Base-by-base conservation (phyloP, 2,797 vertebrate genomes). In the Hemibagrus guttatus region DNA sequence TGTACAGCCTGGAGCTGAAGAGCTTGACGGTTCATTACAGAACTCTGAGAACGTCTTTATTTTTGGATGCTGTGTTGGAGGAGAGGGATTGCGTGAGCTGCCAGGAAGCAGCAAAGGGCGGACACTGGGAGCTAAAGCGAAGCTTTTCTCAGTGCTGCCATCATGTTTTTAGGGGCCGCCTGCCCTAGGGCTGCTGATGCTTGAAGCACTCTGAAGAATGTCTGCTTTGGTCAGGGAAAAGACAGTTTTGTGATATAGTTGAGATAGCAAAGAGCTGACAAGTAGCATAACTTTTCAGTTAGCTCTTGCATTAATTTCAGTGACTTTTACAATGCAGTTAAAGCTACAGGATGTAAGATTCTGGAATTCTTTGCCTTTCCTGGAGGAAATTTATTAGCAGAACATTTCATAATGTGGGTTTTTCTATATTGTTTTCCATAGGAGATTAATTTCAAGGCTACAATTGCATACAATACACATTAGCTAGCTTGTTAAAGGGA, bases 11-110 rank as follows among this genome's bases (percentile, higher is more conserved):
- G 85, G 82, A 91, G 90, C 90, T 88, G 90, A 89, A 86, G 83
- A 86, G 74, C 89, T 91, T 89, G 91, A 89, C 89, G 88, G 86
- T 92, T 92, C 90, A 91, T 91, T 91, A 91, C 90, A 92, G 88
- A 89, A 90, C 78, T 88, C 86, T 64, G 87, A 88, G 90, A 91
- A 86, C 82, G 68, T 89, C 90, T 88, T 91, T 91, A 91, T 92
- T 92, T 91, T 92, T 90, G 91, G 90, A 91, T 88, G 91, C 86
- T 87, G 84, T 88, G 87, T 87, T 91, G 85, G 88, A 91, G 90
- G 80, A 88, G 81, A 89, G 89, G 90, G 87, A 92, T 91, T 85
- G 90, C 76, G 42, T 72, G 85, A 89, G 87, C 89, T 91, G 91
- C 86, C 91, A 91, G 90, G 74, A 89, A 90, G 88, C 86, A 86